Base-by-base conservation (phyloP, 1,140 invertebrate species). In the Lepeophtheirus salmonis region DNA sequence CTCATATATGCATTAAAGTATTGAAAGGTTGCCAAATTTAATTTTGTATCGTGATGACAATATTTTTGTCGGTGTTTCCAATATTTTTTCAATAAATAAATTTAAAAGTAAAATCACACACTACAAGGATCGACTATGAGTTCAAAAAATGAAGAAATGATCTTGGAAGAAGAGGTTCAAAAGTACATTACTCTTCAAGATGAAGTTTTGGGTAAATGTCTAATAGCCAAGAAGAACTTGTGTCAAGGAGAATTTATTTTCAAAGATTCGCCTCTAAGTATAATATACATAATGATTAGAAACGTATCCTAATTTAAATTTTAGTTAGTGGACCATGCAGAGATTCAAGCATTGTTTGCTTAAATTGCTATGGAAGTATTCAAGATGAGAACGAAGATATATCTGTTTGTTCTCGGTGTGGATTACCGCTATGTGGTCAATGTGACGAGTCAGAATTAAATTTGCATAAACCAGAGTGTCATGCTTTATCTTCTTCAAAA, bases 341-440 rank as follows among this genome's bases (percentile, higher is more conserved):
- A 58, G 60, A 56, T 6, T 50, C 62, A 17, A 25, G 23, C 21
- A 50, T 57, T 6, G 26, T 30, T 50, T 57, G 55, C 55, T 57
- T 57, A 4, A 25, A 25, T 3, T 57, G 55, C 55, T 57, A 57
- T 41, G 17, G 17, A 14, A 17, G 20, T 21, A 10, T 57, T 1
- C 20, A 57, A 16, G 55, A 57, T 3, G 55, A 57, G 21, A n/a
- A n/a, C n/a, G n/a, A n/a, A n/a, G 55, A 57, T 13, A n/a, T 25
- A 2, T 24, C 17, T 20, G 55, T 23, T 1, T 57, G 55, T 41
- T 21, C 21, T n/a, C 16, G 17, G 2, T 57, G 55, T 41, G 55
- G 55, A 3, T 18, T 57, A 26, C 55, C 55, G 13, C 14, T 57
- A 12, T 57, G 55, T 18, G 14, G 17, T 3, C 14, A 57, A 4